Percentiles rank a stretch among this genome's conserved stretches.
Conservation (phyloP, 2,888 invertebrate species). For the Cerceris ruficornis region DNA sequence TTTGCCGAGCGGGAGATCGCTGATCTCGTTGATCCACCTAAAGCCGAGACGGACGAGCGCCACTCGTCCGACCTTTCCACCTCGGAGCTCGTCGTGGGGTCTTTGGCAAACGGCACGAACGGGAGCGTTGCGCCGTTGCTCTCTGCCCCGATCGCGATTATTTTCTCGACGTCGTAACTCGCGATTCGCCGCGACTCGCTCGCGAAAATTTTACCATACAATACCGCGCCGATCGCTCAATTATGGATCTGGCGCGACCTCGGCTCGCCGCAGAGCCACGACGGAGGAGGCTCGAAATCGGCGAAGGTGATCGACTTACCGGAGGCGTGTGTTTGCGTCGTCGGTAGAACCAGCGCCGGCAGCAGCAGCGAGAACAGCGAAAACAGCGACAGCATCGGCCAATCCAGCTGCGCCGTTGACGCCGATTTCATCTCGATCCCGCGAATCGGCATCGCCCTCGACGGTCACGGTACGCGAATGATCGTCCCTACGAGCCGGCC, state of each 20-base stretch:
- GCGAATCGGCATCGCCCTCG: background rate
- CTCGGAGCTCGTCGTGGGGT: too few species aligned
- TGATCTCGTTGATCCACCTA: too few species aligned
- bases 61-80: too few species aligned
- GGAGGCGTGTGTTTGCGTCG: slow-evolving; percentile 23
- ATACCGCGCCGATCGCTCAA: slow-evolving; percentile 48
- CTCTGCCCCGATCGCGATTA: too few species aligned
- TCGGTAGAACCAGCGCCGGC: slow-evolving; percentile 5
- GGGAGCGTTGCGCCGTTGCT: too few species aligned
- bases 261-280: slow-evolving; percentile 14
- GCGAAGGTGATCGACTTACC: slow-evolving; percentile 23
- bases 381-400: slow-evolving; percentile 8
- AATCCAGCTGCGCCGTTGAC: background rate
- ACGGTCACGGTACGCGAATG: too few species aligned
- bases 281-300: background rate
- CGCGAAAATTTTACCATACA: slow-evolving; percentile 60
- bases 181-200: slow-evolving; percentile 5
- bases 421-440: background rate
- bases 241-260: slow-evolving; percentile 41
- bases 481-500: too few species aligned
- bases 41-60: too few species aligned
- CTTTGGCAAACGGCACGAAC: too few species aligned
- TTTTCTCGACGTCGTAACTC: background rate
- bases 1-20: too few species aligned
- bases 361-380: slow-evolving; percentile 14